Evolutionary conservation across 1,140 invertebrate genomes (phyloP).

Genomic region (Drosophila watanabei): DNA sequence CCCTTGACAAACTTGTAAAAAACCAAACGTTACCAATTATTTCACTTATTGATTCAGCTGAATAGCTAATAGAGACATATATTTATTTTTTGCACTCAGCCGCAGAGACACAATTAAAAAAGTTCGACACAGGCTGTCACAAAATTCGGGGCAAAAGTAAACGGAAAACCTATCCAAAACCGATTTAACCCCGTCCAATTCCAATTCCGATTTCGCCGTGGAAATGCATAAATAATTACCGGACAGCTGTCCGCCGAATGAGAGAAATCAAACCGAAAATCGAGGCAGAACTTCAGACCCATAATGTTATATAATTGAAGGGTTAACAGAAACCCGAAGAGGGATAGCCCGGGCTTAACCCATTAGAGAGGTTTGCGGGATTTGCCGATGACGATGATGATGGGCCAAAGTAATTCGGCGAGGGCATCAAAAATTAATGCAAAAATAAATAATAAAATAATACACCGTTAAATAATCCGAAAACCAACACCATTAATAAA

Average conservation of each 20-base stretch:
- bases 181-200: constrained; percentile 6
- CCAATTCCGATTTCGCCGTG: neutral
- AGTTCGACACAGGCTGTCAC: constrained; percentile 20
- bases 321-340: constrained; percentile 18
- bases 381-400: constrained; percentile 23
- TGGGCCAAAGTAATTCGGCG: constrained; percentile 40
- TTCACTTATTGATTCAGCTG: constrained; percentile 27
- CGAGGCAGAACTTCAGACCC: constrained; percentile 46
- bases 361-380: constrained; percentile 53
- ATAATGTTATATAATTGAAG: constrained; percentile 52
- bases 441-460: constrained; percentile 85
- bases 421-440: constrained; percentile 81
- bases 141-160: constrained; percentile 10
- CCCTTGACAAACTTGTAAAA: neutral
- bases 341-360: constrained; percentile 28
- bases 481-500: constrained; percentile 85
- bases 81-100: constrained; percentile 22
- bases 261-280: constrained; percentile 57
- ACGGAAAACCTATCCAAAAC: constrained; percentile 17
- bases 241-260: constrained; percentile 51
- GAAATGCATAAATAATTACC: constrained; percentile 48
- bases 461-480: constrained; percentile 85
- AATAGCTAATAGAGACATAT: constrained; percentile 30
- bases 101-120: constrained; percentile 40
- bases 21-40: constrained; percentile 10